These are phyloP conservation scores for Scyliorhinus canicula DNA, from an alignment of 2,797 vertebrate genomes.

Conservation along the genomic window DNA sequence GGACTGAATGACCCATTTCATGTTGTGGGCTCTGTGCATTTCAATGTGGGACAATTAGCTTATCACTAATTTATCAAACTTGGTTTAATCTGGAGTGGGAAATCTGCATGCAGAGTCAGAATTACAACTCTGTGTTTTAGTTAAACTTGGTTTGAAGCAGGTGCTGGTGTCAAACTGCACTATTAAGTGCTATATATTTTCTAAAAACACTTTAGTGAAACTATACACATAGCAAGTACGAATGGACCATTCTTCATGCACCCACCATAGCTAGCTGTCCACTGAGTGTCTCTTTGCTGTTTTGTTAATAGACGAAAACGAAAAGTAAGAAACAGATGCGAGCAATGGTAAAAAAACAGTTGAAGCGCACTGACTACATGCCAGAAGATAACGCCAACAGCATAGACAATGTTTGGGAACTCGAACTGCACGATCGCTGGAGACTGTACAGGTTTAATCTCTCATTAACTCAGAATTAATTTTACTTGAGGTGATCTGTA, in stretches of 20 bases:
- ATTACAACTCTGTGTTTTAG: neutral
- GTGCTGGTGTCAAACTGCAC: neutral
- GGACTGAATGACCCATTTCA: neutral
- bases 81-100: neutral
- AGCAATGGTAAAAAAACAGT: conserved; percentile 40
- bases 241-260: neutral
- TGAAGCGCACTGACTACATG: conserved; percentile 43
- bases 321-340: conserved; percentile 42
- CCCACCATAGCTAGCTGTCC: neutral
- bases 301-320: conserved; percentile 40
- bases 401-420: conserved; percentile 39
- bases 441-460: conserved; percentile 46
- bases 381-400: conserved; percentile 35
- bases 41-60: neutral
- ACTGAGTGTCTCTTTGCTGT: neutral
- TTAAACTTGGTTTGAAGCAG: neutral
- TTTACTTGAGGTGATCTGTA: neutral
- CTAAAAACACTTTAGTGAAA: neutral
- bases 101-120: neutral
- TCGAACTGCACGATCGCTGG: conserved; percentile 45
- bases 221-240: neutral
- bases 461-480: neutral
- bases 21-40: neutral
- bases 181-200: neutral
- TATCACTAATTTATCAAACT: neutral